These are phyloP conservation scores for Engystomops pustulosus DNA, from an alignment of 2,113 vertebrate species.

Conservation along the genomic window DNA sequence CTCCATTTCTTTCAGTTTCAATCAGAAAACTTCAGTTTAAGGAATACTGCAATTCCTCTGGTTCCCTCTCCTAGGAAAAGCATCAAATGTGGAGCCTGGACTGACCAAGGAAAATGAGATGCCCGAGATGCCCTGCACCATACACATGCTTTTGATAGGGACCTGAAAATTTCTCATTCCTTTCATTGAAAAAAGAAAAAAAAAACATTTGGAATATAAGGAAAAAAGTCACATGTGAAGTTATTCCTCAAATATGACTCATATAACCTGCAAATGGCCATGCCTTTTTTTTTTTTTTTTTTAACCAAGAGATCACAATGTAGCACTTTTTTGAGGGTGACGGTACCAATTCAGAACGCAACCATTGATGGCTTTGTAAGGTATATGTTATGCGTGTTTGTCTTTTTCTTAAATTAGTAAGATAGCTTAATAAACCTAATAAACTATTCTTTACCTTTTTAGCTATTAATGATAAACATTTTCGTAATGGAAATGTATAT, in stretches of 20 bases:
- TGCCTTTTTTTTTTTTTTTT: not conserved
- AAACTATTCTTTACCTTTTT: not conserved
- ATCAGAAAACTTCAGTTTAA: not conserved
- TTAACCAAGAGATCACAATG: not conserved
- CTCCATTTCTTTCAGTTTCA: not conserved
- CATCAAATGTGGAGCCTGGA: not conserved
- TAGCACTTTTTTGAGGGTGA: slow-evolving; percentile 37
- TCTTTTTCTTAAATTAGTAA: not conserved
- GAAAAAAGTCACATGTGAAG: not conserved
- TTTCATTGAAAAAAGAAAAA: not conserved
- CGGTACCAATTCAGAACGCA: slow-evolving; percentile 6
- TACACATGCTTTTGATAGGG: too few species aligned
- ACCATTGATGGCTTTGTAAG: slow-evolving; percentile 11
- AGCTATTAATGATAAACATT: not conserved
- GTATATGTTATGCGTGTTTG: not conserved
- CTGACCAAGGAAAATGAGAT: not conserved
- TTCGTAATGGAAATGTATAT: slow-evolving; percentile 10
- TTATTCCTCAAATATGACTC: not conserved
- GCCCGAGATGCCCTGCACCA: not conserved
- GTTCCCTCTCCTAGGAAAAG: not conserved
- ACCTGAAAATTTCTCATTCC: not conserved
- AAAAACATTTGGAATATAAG: not conserved
- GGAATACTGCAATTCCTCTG: not conserved
- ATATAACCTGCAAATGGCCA: not conserved
- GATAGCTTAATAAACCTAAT: not conserved